These are phyloP conservation scores for Spea multiplicata DNA, from an alignment of 2,113 vertebrate genomes.

Conservation along the genomic window DNA sequence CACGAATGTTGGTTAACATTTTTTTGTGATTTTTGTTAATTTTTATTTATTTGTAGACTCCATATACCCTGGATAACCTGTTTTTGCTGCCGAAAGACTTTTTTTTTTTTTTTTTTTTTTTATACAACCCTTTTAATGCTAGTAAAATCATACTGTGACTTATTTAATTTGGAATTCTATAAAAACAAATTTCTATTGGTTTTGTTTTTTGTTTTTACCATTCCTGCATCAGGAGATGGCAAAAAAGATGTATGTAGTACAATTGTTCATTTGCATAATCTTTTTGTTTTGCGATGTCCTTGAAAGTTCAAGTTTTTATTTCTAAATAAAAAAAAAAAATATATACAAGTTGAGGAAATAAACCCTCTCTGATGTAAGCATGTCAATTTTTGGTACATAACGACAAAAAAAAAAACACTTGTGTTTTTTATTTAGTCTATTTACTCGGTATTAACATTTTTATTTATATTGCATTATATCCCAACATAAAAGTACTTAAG, in stretches of 20 bases:
- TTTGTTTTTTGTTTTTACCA: constrained; percentile 75
- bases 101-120: constrained; percentile 43
- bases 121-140: constrained; percentile 63
- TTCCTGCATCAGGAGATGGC: constrained; percentile 81
- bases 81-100: not conserved
- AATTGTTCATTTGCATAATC: constrained; percentile 77
- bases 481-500: no score
- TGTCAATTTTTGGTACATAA: constrained; percentile 88
- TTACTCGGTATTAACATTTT: not conserved
- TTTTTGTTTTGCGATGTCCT: constrained; percentile 76
- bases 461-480: no score
- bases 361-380: constrained; percentile 88
- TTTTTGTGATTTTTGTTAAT: constrained; percentile 59
- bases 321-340: not conserved
- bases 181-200: constrained; percentile 77
- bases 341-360: constrained; percentile 52
- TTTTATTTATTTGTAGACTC: constrained; percentile 73
- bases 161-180: constrained; percentile 80
- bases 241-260: constrained; percentile 78
- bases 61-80: constrained; percentile 57
- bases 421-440: not conserved
- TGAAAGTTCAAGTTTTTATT: constrained; percentile 77
- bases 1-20: constrained; percentile 84
- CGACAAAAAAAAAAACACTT: not conserved
- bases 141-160: constrained; percentile 79